These are phyloP conservation scores for Phrixothrix hirtus DNA, from an alignment of 2,888 invertebrate genomes.

Conservation along the genomic window DNA sequence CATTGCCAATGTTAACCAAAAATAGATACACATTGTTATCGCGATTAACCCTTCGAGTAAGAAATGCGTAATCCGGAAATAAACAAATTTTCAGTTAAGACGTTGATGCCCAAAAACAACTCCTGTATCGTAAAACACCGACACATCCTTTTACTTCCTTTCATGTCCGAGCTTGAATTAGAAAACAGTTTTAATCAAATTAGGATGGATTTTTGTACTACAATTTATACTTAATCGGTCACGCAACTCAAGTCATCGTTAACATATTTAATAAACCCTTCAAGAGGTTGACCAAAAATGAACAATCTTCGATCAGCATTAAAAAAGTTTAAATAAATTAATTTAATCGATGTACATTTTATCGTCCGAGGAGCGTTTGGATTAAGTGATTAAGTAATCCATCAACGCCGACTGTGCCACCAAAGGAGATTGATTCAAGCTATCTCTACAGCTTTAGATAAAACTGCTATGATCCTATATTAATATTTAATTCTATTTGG, in stretches of 20 bases:
- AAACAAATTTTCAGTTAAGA: too few relatives aligned
- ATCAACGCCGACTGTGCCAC: neutral
- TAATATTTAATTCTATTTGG: too few relatives aligned
- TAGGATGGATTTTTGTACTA: neutral
- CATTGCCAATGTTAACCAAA: slow-evolving; percentile 1
- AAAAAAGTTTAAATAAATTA: neutral
- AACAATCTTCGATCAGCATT: too few relatives aligned
- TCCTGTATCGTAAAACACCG: too few relatives aligned
- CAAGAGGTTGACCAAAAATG: neutral
- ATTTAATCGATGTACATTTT: neutral
- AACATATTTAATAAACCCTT: neutral
- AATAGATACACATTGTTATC: slow-evolving; percentile 1
- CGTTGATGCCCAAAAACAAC: too few relatives aligned
- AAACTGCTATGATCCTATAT: too few relatives aligned
- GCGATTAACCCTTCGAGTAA: too few relatives aligned
- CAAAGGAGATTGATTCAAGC: too few relatives aligned
- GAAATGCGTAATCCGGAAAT: too few relatives aligned
- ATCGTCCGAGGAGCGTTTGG: neutral
- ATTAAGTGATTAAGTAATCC: neutral
- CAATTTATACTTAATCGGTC: neutral
- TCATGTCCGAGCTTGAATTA: neutral
- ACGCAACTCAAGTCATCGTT: neutral
- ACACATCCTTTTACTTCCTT: too few relatives aligned
- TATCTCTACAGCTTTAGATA: too few relatives aligned
- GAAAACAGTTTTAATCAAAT: neutral